Evolutionary conservation across 1,140 invertebrate species (phyloP).

Genomic region (Diachasma alloeum): DNA sequence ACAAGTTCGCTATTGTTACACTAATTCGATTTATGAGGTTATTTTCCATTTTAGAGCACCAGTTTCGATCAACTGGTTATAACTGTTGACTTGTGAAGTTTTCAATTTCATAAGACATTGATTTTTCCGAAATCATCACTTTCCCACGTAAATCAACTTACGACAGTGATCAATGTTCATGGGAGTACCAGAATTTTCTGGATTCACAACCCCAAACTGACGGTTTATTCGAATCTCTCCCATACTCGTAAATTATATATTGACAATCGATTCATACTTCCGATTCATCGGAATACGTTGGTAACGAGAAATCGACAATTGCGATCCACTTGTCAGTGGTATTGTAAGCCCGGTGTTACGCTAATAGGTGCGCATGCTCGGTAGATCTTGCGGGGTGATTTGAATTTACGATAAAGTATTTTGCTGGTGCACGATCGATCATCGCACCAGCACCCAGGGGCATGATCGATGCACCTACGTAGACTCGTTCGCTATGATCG

Average conservation of each 20-base stretch:
- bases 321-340: slow-evolving; percentile 7
- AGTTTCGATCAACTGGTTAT: too few species aligned
- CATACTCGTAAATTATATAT: neutral
- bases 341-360: slow-evolving; percentile 27
- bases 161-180: neutral
- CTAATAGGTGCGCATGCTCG: slow-evolving; percentile 1
- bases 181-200: neutral
- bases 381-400: slow-evolving; percentile 36
- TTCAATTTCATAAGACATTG: too few species aligned
- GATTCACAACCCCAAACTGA: neutral
- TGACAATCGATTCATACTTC: neutral
- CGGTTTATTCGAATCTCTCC: neutral
- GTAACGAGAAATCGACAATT: neutral
- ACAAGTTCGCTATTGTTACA: too few species aligned
- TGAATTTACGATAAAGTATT: slow-evolving; percentile 44
- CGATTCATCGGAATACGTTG: neutral
- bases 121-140: neutral
- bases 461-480: slow-evolving; percentile 34
- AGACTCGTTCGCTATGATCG: slow-evolving; percentile 14
- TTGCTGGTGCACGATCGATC: slow-evolving; percentile 42
- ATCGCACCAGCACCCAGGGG: slow-evolving; percentile 28
- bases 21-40: too few species aligned
- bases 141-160: neutral
- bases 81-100: too few species aligned
- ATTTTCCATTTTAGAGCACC: too few species aligned